Evolutionary conservation across 1,140 invertebrate genomes (phyloP), one percentile per base, ranked within the genome.

Genomic region (Antheraea pernyi): DNA sequence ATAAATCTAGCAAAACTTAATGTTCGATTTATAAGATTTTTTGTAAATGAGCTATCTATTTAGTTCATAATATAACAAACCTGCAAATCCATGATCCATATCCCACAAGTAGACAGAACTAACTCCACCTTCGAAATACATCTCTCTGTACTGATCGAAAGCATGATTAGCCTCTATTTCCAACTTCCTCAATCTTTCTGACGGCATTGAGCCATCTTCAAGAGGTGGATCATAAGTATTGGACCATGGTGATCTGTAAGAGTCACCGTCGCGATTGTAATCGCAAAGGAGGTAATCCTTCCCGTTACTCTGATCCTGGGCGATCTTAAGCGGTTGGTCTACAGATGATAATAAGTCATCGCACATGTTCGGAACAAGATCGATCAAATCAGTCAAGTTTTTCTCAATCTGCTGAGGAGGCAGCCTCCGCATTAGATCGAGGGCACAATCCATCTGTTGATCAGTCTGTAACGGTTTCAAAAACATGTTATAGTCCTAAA

Each of bases 61-160:
- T 13, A 42, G 0, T 39, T 11, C 39, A 22, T 62, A 59, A n/a
- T 11, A 11, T 18, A 64, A 19, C 53, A 62, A 59, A 96, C 95
- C 95, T 76, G 99, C 99, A 95, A 99, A 99, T 5, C 98, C 98
- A 93, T 99, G 98, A 85, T 99, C 98, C 85, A 99, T 95, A 83
- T 99, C 99, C 99, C 99, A 99, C 60, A 99, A 94, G 93, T 99
- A 99, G 0, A 99, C 99, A 10, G 99, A 99, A 0, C 99, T 99
- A 0, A 99, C 98, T 16, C 99, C 99, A 68, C 99, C 99, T 93
- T 99, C 99, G 92, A 99, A 99, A 93, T 99, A 99, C 96, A 99
- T 98, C 93, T 99, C 99, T 90, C 98, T 95, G 87, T 99, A 99
- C 85, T 99, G 97, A 91, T 99, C 98, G 92, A 99, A 99, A 11